These are phyloP conservation scores for Littorina saxatilis DNA, from an alignment of 1,140 invertebrate species.

Conservation along the genomic window DNA sequence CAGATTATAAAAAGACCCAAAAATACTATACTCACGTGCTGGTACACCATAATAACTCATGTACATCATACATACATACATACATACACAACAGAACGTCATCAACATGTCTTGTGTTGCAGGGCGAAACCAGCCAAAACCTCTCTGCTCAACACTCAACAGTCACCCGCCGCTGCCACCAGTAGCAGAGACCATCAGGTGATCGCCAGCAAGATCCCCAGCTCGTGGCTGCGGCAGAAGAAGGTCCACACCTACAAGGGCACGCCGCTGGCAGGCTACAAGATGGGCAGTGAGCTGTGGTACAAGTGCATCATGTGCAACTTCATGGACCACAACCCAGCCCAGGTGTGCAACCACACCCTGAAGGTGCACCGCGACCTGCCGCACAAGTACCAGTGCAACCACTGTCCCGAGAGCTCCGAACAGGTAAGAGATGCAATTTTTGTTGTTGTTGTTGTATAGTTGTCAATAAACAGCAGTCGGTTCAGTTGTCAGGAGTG, in stretches of 20 bases:
- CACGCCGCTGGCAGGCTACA: constrained; percentile 50
- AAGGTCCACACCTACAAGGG: constrained; percentile 37
- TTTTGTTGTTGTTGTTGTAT: constrained; percentile 49
- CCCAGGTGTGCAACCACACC: constrained; percentile 61
- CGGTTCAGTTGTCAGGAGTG: background rate
- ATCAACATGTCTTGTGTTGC: no score
- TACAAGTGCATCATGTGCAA: constrained; percentile 67
- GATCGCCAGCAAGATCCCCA: background rate
- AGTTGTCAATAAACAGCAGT: no score
- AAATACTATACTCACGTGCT: no score
- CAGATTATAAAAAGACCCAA: no score
- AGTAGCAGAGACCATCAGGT: background rate
- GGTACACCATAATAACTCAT: no score
- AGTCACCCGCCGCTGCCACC: background rate
- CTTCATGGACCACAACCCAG: constrained; percentile 60
- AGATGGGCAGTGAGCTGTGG: constrained; percentile 49
- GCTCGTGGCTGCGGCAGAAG: background rate
- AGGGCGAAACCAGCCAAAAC: no score
- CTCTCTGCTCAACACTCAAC: no score
- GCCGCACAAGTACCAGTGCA: constrained; percentile 61
- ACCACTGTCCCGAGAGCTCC: constrained; percentile 62
- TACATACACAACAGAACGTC: no score
- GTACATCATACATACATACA: no score
- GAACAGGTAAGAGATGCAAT: constrained; percentile 56
- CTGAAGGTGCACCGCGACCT: constrained; percentile 54